Base-by-base conservation (phyloP, 53 echinoderm and acorn worm species). In the Luidia sarsii region DNA sequence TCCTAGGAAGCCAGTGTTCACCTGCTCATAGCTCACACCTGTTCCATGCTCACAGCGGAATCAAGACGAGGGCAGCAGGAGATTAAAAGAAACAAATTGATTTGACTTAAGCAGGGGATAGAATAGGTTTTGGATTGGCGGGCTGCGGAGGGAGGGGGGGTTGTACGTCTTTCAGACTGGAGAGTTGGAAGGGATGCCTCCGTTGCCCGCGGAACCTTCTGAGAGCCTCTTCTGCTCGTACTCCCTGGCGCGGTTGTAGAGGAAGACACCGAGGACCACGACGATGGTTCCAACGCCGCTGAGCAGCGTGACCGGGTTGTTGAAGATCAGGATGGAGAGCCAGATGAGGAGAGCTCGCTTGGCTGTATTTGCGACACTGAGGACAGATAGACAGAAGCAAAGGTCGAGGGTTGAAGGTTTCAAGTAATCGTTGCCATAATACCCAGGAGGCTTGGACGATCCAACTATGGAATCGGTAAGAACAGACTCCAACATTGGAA, bases 311-410 rank as follows among this genome's bases (percentile, higher is more conserved):
- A 99, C 94, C 7, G 89, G 89, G 51, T 99, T 99, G 31, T 87
- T 87, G 64, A 99, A 99, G 22, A 91, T 82, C 34, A 99, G 50
- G 35, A 99, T 89, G 4, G 99, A 99, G 50, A 99, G 79, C 99
- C 99, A 99, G 53, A 99, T 99, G 31, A 99, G 89, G 8, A 99
- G 89, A 0, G 99, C 89, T 38, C 99, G 80, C 65, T 99, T 99
- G 33, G 89, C 94, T 18, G 99, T 99, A 75, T 99, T 99, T 2
- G 99, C 94, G 19, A 99, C 99, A 77, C 99, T 99, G 86, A 33
- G n/a, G 13, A 39, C 15, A 81, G 50, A 45, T 64, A 61, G 33
- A 20, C 3, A 64, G 20, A n/a, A 54, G 38, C 0, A 68, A 16
- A 48, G 15, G 15, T 30, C 14, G n/a, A 6, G 24, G 20, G 14